Evolutionary conservation across 2,888 invertebrate genomes (phyloP), one percentile per base, ranked within the genome.

Genomic region (Incurvaria masculella): DNA sequence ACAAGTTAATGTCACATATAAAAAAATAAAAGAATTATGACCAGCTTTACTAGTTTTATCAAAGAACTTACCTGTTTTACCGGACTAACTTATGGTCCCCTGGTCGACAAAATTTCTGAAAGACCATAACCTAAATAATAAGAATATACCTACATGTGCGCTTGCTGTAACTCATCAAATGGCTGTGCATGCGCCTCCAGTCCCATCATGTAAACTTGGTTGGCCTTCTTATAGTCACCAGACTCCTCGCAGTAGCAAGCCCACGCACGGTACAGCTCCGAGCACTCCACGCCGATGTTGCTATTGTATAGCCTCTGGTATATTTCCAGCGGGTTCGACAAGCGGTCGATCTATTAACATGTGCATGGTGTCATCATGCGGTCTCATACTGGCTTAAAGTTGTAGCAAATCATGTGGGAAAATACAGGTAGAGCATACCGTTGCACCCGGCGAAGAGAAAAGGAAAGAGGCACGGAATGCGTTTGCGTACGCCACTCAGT

Each of bases 201-300:
- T 1, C 95, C 97, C 55, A 87, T 72, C 60, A 86, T 80, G 62
- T 89, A 92, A 20, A 96, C 86, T 57, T 86, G 83, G 66, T 94
- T 89, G 0, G 96, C 95, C 61, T 85, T 85, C 62, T 89, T 89
- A 58, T 84, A 87, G 74, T 95, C 92, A 21, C 89, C 89, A 43
- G 81, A 79, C 55, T 86, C 84, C 66, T 96, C 96, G 59, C 91
- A 85, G 59, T 91, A 89, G 62, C 89, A 89, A 0, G 96, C 91
- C 94, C 96, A 96, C 11, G 90, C 89, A 56, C 89, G 84, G 64
- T 95, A 97, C 63, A 95, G 87, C 57, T 88, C 87, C 0, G 94
- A 86, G 53, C 91, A 84, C 70, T 88, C 86, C 21, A 85, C 85
- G 21, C 94, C 94, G 56, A 95, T 84, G 26, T 89, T 90, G 63